phyloP scores from a whole-genome alignment of 2,113 vertebrate species.

The Lycaon pictus region DNA sequence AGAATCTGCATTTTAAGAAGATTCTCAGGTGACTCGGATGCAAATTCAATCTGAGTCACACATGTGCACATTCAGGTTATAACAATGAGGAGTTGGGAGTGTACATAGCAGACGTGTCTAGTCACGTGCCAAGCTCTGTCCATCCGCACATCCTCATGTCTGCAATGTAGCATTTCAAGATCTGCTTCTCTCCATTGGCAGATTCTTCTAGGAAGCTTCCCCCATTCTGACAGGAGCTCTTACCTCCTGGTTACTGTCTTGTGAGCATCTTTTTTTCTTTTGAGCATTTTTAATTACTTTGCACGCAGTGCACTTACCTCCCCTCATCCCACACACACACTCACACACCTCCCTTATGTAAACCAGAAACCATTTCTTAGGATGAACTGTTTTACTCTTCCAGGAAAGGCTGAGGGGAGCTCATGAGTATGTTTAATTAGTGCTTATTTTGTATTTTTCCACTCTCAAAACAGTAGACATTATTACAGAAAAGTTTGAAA shows the following conservation, averaged over 20 bases:
- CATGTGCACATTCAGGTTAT: background rate
- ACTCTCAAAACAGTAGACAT: background rate
- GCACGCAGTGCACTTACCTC: background rate
- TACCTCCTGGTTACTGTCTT: background rate
- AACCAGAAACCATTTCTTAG: background rate
- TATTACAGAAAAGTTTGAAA: constrained; percentile 37
- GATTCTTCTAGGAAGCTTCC: background rate
- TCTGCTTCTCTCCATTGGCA: background rate
- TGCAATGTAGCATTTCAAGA: background rate
- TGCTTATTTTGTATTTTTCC: constrained; percentile 24
- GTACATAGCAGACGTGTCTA: background rate
- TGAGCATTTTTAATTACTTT: constrained; percentile 28
- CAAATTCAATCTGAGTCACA: background rate
- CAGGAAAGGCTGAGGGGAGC: background rate
- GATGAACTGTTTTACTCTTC: background rate
- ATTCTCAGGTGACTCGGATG: background rate
- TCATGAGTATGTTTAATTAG: background rate
- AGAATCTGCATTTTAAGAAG: background rate
- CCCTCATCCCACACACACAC: no score
- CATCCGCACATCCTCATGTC: background rate
- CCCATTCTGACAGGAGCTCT: background rate
- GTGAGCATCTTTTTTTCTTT: background rate
- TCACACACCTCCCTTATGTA: background rate
- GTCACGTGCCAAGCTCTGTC: background rate
- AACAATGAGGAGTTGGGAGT: background rate